phyloP scores from a whole-genome alignment of 2,888 invertebrate genomes.

The Oligia fasciuncula region DNA sequence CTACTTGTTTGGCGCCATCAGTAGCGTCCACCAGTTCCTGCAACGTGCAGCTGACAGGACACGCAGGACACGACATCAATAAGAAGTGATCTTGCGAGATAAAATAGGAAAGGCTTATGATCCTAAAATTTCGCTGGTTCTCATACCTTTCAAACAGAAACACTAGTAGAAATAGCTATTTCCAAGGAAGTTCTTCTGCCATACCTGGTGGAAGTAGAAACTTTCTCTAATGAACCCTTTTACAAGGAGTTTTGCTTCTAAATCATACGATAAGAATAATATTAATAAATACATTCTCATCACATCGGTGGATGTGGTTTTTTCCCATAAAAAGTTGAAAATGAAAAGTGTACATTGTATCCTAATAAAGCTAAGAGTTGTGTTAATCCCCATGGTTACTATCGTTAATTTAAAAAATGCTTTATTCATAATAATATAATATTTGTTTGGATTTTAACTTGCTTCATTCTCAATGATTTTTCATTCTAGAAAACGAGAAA shows the following conservation, averaged over 20 bases:
- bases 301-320: background rate
- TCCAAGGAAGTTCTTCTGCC: background rate
- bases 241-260: background rate
- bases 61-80: too few species aligned
- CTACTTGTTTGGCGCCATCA: too few species aligned
- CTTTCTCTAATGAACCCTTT: background rate
- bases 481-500: background rate
- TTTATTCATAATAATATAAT: background rate
- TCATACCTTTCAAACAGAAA: background rate
- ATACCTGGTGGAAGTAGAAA: background rate
- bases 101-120: background rate
- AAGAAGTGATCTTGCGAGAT: background rate
- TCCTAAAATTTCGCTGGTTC: background rate
- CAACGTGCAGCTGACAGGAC: too few species aligned
- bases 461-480: background rate
- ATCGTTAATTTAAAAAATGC: background rate
- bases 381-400: background rate
- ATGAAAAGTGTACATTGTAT: background rate
- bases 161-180: background rate
- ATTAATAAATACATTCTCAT: too few species aligned
- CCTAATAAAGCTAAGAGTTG: background rate
- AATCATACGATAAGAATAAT: background rate
- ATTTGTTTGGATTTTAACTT: background rate
- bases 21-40: too few species aligned
- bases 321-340: background rate